phyloP scores from a whole-genome alignment of 2,797 vertebrate species.

The Sphaeramia orbicularis region DNA sequence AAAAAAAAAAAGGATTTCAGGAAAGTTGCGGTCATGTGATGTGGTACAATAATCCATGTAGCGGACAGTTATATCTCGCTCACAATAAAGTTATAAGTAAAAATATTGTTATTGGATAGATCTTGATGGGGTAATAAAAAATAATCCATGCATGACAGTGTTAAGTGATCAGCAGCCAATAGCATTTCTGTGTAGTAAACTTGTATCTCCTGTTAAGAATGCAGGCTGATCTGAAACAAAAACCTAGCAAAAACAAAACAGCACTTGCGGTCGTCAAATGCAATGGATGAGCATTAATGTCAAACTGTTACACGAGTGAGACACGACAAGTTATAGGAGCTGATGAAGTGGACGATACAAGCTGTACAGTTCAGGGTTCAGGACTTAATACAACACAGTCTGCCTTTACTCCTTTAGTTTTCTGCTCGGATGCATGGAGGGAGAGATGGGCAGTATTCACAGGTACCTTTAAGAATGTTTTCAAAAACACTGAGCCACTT shows the following conservation, averaged over 20 bases:
- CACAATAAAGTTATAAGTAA: too few relatives aligned
- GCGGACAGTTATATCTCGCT: too few relatives aligned
- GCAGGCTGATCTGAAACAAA: too few relatives aligned
- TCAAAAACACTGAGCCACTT: neutral
- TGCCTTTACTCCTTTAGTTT: constrained; percentile 17
- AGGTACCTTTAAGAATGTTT: constrained; percentile 17
- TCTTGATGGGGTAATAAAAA: too few relatives aligned
- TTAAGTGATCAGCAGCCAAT: too few relatives aligned
- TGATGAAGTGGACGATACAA: neutral
- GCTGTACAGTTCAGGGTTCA: neutral
- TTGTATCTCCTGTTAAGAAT: neutral
- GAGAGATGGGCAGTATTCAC: neutral
- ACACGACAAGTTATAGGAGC: constrained; percentile 1
- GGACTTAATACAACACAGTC: neutral
- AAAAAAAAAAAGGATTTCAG: too few relatives aligned
- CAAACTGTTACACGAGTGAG: constrained; percentile 10
- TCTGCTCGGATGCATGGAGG: neutral
- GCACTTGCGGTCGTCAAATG: too few relatives aligned
- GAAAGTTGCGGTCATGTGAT: too few relatives aligned
- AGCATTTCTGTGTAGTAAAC: too few relatives aligned
- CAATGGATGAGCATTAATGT: constrained; percentile 15
- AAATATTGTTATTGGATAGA: too few relatives aligned
- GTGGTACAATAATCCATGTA: too few relatives aligned
- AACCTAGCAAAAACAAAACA: too few relatives aligned
- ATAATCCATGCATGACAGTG: neutral